Evolutionary conservation across 2,113 vertebrate genomes (phyloP).

Genomic region (Gavialis gangeticus): DNA sequence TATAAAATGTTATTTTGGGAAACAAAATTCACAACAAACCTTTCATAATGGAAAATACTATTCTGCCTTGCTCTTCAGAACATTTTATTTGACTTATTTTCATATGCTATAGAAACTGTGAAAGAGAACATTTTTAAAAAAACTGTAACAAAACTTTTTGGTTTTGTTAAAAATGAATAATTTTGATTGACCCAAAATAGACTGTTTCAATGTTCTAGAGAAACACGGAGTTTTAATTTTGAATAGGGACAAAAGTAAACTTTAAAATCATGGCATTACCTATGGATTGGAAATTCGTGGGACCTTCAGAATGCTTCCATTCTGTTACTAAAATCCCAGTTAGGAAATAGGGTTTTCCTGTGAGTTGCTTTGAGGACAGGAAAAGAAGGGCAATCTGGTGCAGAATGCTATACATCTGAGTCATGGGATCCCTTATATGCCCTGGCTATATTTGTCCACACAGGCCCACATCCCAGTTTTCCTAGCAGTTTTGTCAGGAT

Average conservation of each 20-base stretch:
- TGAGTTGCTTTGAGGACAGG: not conserved
- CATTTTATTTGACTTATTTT: too few relatives aligned
- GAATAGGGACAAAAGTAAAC: not conserved
- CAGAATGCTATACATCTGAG: not conserved
- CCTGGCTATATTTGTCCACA: not conserved
- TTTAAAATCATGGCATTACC: not conserved
- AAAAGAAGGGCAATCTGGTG: not conserved
- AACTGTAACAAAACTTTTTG: too few relatives aligned
- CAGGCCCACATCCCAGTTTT: not conserved
- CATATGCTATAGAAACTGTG: too few relatives aligned
- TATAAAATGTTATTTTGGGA: accelerated
- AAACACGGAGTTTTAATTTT: not conserved
- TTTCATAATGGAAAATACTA: not conserved
- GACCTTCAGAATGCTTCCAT: not conserved
- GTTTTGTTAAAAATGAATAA: not conserved
- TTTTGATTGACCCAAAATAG: not conserved
- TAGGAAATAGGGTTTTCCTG: not conserved
- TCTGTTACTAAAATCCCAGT: not conserved
- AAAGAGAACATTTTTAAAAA: too few relatives aligned
- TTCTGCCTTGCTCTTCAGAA: too few relatives aligned
- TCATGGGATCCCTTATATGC: not conserved
- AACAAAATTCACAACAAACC: not conserved
- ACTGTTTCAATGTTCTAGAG: not conserved
- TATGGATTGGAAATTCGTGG: not conserved
- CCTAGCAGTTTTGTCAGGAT: not conserved